phyloP scores from a whole-genome alignment of 1,140 invertebrate species.

The Muscidifurax raptorellus region DNA sequence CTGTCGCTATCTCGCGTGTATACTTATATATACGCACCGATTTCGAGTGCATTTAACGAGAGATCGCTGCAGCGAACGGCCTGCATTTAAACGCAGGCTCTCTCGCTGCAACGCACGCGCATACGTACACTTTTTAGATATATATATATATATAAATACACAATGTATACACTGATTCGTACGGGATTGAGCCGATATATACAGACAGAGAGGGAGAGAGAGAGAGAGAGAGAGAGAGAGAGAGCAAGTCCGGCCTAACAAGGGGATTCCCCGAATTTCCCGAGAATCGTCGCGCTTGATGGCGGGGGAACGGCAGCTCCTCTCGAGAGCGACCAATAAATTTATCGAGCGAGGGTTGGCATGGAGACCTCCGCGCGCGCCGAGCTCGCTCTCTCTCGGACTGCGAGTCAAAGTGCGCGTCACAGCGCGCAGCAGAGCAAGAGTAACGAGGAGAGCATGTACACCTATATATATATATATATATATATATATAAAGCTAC shows the following conservation, averaged over 20 bases:
- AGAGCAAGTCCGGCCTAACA: not conserved
- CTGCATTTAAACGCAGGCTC: constrained; percentile 9
- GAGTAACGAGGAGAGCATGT: constrained; percentile 51
- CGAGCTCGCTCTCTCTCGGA: constrained; percentile 60
- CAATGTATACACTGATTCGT: too few relatives aligned
- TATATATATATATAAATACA: too few relatives aligned
- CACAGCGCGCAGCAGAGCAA: constrained; percentile 53
- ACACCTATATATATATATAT: not conserved
- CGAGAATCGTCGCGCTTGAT: too few relatives aligned
- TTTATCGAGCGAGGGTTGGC: constrained; percentile 76
- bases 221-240: too few relatives aligned
- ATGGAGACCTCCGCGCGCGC: constrained; percentile 74
- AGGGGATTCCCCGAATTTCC: not conserved
- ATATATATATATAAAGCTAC: not conserved
- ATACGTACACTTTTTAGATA: too few relatives aligned
- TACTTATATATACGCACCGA: constrained; percentile 37
- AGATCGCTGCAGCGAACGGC: not conserved
- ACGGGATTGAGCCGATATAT: too few relatives aligned
- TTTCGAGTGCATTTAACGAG: constrained; percentile 64
- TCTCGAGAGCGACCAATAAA: constrained; percentile 72
- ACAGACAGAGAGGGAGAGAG: too few relatives aligned
- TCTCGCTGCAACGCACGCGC: too few relatives aligned
- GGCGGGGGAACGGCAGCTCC: too few relatives aligned
- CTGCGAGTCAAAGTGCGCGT: constrained; percentile 66
- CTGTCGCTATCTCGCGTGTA: not conserved